A percentile compares a stretch with the other conserved stretches of the same genome.
phyloP scores from a whole-genome alignment of 2,888 invertebrate species.

The Brachyptera risi region DNA sequence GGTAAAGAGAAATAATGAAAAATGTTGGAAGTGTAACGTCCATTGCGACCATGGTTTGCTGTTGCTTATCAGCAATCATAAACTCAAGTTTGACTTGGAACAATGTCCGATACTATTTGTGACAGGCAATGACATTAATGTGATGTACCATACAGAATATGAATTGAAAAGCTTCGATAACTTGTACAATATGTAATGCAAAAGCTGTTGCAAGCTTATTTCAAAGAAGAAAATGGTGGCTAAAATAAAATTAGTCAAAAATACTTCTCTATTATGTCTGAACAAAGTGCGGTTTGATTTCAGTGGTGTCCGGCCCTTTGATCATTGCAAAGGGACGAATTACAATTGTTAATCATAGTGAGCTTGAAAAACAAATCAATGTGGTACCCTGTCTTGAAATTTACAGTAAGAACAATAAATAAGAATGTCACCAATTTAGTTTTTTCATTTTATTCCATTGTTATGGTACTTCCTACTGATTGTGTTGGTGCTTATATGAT shows the following conservation, averaged over 20 bases:
- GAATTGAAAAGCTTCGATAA: slow-evolving; percentile 16
- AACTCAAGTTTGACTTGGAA: not conserved
- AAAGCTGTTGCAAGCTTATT: slow-evolving; percentile 14
- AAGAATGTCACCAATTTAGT: no score
- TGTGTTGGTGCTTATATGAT: no score
- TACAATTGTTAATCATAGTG: not conserved
- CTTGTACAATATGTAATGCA: not conserved
- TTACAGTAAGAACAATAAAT: no score
- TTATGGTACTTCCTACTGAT: no score
- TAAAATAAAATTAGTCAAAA: slow-evolving; percentile 8
- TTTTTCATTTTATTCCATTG: no score
- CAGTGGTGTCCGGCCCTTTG: slow-evolving; percentile 8
- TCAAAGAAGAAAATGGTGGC: slow-evolving; percentile 10
- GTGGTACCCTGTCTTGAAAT: no score
- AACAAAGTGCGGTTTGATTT: not conserved
- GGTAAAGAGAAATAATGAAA: no score
- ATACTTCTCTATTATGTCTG: slow-evolving; percentile 10
- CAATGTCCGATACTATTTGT: no score
- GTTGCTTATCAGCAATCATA: not conserved
- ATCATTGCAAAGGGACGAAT: slow-evolving; percentile 9
- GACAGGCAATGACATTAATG: not conserved
- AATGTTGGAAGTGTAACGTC: no score
- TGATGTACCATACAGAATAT: slow-evolving; percentile 20
- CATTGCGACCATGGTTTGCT: not conserved
- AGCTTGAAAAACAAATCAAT: not conserved